Evolutionary conservation across 2,113 vertebrate genomes (phyloP).

Genomic region (Scomber scombrus): DNA sequence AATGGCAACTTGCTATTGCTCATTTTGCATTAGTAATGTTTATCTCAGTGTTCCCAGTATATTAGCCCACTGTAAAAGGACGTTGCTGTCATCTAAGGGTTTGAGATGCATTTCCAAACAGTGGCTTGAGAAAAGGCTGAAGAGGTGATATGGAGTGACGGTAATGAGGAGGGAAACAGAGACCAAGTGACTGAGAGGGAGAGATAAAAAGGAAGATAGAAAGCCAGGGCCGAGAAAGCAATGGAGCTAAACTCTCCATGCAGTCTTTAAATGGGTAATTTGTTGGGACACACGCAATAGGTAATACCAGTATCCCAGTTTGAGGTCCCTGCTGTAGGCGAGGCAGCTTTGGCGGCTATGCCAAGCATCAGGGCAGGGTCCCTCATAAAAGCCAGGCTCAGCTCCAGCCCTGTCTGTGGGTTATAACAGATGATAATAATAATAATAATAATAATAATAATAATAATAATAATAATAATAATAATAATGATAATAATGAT

Average conservation of each 20-base stretch:
- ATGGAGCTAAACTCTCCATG: constrained; percentile 56
- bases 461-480: too few relatives aligned
- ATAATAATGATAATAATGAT: too few relatives aligned
- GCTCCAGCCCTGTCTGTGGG: constrained; percentile 68
- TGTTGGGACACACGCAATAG: constrained; percentile 68
- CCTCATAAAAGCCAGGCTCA: constrained; percentile 63
- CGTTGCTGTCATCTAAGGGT: constrained; percentile 18
- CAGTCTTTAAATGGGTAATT: constrained; percentile 72
- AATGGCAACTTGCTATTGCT: constrained; percentile 30
- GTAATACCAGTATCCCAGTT: constrained; percentile 66
- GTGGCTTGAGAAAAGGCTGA: constrained; percentile 9
- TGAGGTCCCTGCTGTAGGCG: constrained; percentile 71
- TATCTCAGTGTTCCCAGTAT: constrained; percentile 17
- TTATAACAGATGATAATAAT: constrained; percentile 43
- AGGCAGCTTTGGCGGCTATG: constrained; percentile 54
- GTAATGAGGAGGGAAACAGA: constrained; percentile 17
- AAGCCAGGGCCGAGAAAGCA: constrained; percentile 4
- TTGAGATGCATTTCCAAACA: constrained; percentile 50
- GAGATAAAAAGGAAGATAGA: constrained; percentile 34
- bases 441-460: too few relatives aligned
- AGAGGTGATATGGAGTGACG: constrained; percentile 19
- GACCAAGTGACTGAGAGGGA: constrained; percentile 10
- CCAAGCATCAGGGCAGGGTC: constrained; percentile 79
- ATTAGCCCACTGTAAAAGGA: constrained; percentile 30
- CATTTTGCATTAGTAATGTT: constrained; percentile 45